Conservation (phyloP, 1,140 invertebrate species). For the Ceratosolen fusciceps region DNA sequence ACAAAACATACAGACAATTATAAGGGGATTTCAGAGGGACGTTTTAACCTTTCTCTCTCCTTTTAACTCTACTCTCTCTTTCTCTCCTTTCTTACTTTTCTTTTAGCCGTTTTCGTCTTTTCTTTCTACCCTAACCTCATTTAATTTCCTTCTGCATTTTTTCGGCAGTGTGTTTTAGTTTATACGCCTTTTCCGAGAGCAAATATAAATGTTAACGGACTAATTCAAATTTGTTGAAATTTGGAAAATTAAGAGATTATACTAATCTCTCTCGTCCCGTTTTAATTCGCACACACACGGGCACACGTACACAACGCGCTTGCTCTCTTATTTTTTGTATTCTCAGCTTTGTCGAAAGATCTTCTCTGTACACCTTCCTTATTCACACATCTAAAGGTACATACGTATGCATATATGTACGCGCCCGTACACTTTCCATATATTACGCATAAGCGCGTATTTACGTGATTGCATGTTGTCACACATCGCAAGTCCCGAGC, state of each 20-base stretch:
- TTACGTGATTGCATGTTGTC: too few species aligned
- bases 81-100: background rate
- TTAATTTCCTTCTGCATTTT: background rate
- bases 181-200: background rate
- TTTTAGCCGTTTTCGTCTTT: background rate
- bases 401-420: too few species aligned
- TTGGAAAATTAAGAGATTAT: background rate
- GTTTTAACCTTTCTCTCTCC: background rate
- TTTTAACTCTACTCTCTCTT: too few species aligned
- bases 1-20: background rate
- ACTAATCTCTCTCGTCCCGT: background rate
- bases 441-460: too few species aligned
- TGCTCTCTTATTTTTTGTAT: slow-evolving; percentile 2
- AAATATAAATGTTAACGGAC: background rate
- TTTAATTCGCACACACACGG: background rate
- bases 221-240: background rate
- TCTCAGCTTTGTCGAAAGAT: background rate
- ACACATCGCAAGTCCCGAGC: too few species aligned
- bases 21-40: background rate
- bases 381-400: background rate
- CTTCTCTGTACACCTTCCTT: background rate
- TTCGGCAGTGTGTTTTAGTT: too few species aligned
- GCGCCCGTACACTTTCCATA: too few species aligned
- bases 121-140: background rate
- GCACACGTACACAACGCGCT: background rate